Conservation (phyloP, 2,113 vertebrate species). For the Malurus alboscapulatus region DNA sequence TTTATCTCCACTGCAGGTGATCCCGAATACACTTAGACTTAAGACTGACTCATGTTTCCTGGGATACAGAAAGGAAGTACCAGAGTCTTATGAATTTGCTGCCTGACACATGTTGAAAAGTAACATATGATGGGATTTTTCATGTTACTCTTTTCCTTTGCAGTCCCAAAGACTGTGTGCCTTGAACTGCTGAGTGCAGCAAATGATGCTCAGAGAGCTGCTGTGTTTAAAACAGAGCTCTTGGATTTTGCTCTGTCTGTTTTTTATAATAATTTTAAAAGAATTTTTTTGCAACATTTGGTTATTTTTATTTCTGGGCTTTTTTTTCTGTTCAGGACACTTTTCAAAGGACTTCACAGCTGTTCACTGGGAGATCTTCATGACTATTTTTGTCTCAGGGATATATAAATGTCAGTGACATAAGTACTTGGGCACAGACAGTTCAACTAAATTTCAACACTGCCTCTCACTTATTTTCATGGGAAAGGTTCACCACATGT, state of each 20-base stretch:
- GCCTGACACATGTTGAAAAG: neutral
- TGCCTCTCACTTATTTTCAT: neutral
- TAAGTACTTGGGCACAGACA: neutral
- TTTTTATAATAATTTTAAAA: neutral
- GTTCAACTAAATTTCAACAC: neutral
- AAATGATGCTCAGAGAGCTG: neutral
- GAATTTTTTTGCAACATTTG: neutral
- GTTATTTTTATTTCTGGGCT: neutral
- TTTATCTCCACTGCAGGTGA: neutral
- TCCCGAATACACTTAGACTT: neutral
- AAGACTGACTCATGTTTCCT: neutral
- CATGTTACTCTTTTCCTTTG: neutral
- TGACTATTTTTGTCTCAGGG: neutral
- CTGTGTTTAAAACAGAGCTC: neutral
- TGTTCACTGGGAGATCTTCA: neutral
- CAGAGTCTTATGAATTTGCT: neutral
- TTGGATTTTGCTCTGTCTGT: neutral
- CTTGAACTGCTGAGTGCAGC: constrained; percentile 32
- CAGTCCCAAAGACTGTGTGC: neutral
- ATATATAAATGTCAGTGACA: neutral
- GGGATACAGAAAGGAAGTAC: neutral
- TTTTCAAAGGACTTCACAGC: constrained; percentile 9
- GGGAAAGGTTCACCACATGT: neutral
- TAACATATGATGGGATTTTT: neutral
- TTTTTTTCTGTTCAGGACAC: neutral